A percentile compares a stretch with the other conserved stretches of the same genome.
Evolutionary conservation across 2,888 invertebrate genomes (phyloP).

Genomic region (Himalopsyche tibetana): DNA sequence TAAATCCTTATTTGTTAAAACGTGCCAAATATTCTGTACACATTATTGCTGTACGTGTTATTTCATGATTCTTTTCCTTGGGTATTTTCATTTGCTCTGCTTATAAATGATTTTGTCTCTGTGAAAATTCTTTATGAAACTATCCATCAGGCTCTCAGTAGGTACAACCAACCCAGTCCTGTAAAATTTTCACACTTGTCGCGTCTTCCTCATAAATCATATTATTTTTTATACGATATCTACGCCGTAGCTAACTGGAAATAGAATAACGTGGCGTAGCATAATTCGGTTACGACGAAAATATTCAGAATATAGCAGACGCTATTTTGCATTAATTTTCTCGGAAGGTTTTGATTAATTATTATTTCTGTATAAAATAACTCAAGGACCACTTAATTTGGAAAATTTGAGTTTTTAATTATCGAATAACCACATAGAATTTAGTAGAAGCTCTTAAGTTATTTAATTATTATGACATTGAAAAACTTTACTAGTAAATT

Average conservation of each 20-base stretch:
- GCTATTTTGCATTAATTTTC: too few relatives aligned
- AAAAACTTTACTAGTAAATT: too few relatives aligned
- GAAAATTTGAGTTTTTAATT: too few relatives aligned
- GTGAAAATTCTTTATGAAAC: neutral
- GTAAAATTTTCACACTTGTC: conserved; percentile 16
- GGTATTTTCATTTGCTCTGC: conserved; percentile 17
- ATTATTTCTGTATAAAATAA: too few relatives aligned
- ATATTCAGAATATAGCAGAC: too few relatives aligned
- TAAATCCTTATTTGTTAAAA: too few relatives aligned
- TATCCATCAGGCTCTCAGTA: neutral
- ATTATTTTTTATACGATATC: neutral
- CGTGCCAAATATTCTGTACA: neutral
- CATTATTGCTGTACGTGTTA: neutral
- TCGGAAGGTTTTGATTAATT: too few relatives aligned
- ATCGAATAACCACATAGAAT: too few relatives aligned
- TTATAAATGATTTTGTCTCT: neutral
- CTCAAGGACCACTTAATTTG: too few relatives aligned
- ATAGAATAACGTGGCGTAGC: neutral
- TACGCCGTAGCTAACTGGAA: neutral
- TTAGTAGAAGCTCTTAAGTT: too few relatives aligned
- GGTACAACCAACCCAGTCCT: neutral
- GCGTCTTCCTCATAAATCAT: conserved; percentile 24
- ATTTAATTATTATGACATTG: too few relatives aligned
- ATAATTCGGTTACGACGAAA: too few relatives aligned
- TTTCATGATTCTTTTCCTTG: neutral